Base-by-base conservation (phyloP, 2,797 vertebrate genomes). In the Acridotheres tristis region DNA sequence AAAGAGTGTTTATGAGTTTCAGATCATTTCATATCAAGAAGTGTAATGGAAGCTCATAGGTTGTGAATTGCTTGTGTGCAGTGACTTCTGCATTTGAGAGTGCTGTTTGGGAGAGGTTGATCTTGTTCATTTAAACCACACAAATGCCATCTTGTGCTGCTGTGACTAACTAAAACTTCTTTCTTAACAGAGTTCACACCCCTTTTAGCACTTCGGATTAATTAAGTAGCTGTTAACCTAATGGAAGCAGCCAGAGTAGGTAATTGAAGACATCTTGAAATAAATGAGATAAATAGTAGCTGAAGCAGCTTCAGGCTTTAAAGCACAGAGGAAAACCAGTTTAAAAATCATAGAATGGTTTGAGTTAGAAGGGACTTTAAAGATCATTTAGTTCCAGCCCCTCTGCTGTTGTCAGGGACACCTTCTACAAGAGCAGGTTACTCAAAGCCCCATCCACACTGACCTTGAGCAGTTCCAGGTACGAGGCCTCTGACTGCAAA, bases 221-320 rank as follows among this genome's bases (percentile, higher is more conserved):
- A 92, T 95, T 84, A 87, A 61, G 71, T 73, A 40, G 25, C 75
- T 93, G 38, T 94, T 95, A 91, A 43, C 57, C 32, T 95, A 92
- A 93, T 90, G 78, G 83, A 79, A 89, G 26, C 63, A 85, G 63
- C 53, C 38, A 27, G 67, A 65, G 71, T 63, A 87, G 59, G 57
- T 93, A 95, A 91, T 90, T 94, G 75, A 89, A 93, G 80, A 47
- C 77, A 78, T 94, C 93, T 94, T 94, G 83, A 96, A 93, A 74
- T 88, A 94, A 93, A 94, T 91, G 14, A 88, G 83, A 81, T 94
- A 84, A 94, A 42, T 76, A 62, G 48, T 59, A 89, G 51, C 48
- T 90, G 77, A 84, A 87, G 61, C 38, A 89, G 32, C 59, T 67
- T 77, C 51, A 81, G 74, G 57, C 65, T 91, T 87, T 40, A 85